Evolutionary conservation across 2,888 invertebrate species (phyloP).

Genomic region (Apodemia hepburni): DNA sequence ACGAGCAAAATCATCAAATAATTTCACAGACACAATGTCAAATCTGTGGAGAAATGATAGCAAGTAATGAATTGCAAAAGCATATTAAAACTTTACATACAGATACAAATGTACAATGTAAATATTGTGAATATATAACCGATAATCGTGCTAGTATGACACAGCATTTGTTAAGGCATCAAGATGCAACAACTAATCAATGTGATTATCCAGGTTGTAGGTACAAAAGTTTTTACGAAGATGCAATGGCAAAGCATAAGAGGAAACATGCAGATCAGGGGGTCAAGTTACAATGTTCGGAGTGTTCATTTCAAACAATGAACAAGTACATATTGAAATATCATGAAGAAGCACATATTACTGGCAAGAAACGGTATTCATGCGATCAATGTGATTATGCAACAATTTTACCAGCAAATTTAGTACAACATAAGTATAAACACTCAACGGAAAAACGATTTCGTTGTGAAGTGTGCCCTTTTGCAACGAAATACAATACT

Average conservation of each 20-base stretch:
- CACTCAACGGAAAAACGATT: constrained; percentile 68
- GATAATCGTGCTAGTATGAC: constrained; percentile 56
- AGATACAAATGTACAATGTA: constrained; percentile 46
- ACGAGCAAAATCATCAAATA: constrained; percentile 52
- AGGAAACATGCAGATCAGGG: constrained; percentile 55
- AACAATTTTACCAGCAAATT: constrained; percentile 62
- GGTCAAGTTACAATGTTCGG: constrained; percentile 59
- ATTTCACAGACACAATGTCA: constrained; percentile 59
- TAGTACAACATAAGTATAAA: constrained; percentile 68
- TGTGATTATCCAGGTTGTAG: constrained; percentile 55
- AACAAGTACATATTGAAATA: constrained; percentile 67
- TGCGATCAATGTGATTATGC: constrained; percentile 70
- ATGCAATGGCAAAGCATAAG: constrained; percentile 64
- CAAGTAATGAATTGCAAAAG: constrained; percentile 49
- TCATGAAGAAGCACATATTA: constrained; percentile 64
- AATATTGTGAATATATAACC: constrained; percentile 62
- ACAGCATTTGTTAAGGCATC: constrained; percentile 58
- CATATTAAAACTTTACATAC: constrained; percentile 55
- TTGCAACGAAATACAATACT: constrained; percentile 70
- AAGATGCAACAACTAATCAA: constrained; percentile 55
- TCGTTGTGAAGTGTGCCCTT: constrained; percentile 70
- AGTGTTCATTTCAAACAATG: constrained; percentile 68
- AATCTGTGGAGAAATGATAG: constrained; percentile 57
- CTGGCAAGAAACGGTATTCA: constrained; percentile 59
- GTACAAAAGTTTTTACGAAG: constrained; percentile 63